Evolutionary conservation across 2,888 invertebrate species (phyloP), one percentile per base, ranked within the genome.

Genomic region (Torymus texanus): DNA sequence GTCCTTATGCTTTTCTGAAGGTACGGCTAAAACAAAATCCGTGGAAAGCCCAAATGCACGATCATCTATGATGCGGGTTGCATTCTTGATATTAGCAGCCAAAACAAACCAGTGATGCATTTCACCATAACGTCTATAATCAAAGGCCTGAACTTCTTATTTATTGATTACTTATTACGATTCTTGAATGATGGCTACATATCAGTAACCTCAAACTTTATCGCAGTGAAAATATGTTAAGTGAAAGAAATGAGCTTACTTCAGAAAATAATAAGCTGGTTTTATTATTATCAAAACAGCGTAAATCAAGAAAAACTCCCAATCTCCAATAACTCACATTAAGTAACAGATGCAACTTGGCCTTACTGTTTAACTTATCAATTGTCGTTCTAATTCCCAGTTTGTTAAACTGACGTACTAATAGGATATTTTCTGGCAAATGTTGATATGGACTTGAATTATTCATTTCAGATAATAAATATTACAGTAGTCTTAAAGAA

Each of bases 91-190:
- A 13, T 79, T 50, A 13, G 56, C n/a, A 11, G 72, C 61, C n/a
- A 81, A 16, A 50, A 81, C 65, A 2, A 81, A n/a, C 78, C 78
- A 81, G 29, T 65, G 51, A 21, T 68, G 81, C 12, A 78, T 50
- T n/a, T 76, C 78, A 13, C 62, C 76, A 58, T 68, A 81, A 65
- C 79, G 59, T 65, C 70, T 59, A 50, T 73, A 71, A 1, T 79
- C 62, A 0, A 79, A 53, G n/a, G 78, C 81, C 81, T 81, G 14
- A 13, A 56, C 16, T 41, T 41, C 41, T 41, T 8, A 8, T 41
- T 41, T 56, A 29, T n/a, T 63, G 24, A 63, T 41, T 41, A 41
- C 41, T 41, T 41, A 41, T 41, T 41, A 41, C 5, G 41, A 41
- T 41, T 41, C 41, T 8, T 41, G 41, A 41, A 41, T 41, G 41